These are phyloP conservation scores for Erebia aethiops DNA, from an alignment of 2,888 invertebrate species.

Conservation along the genomic window DNA sequence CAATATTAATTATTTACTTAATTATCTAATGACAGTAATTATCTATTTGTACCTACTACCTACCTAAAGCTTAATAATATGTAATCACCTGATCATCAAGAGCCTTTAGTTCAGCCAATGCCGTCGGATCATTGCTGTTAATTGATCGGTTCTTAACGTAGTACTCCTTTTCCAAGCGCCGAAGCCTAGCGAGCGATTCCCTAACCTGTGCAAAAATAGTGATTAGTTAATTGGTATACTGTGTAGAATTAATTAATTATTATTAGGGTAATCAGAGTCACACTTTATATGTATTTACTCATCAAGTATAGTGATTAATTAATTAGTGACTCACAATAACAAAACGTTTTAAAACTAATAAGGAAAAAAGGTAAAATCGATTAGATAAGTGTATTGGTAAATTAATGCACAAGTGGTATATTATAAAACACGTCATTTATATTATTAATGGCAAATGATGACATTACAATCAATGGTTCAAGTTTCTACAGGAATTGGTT, in stretches of 20 bases:
- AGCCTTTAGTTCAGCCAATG: conserved; percentile 86
- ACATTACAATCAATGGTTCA: background rate
- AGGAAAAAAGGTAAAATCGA: too few relatives aligned
- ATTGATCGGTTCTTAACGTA: conserved; percentile 92
- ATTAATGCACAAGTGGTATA: too few relatives aligned
- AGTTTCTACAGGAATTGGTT: too few relatives aligned
- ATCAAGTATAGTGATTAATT: too few relatives aligned
- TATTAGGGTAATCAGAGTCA: too few relatives aligned
- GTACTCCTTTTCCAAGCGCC: conserved; percentile 94
- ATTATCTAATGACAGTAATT: background rate
- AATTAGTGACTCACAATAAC: too few relatives aligned
- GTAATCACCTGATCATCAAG: conserved; percentile 85
- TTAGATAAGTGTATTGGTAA: too few relatives aligned
- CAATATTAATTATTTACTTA: background rate
- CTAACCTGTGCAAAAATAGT: conserved; percentile 68
- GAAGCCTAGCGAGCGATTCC: conserved; percentile 90
- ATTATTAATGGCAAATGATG: background rate
- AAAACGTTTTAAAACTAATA: too few relatives aligned
- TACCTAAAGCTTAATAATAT: background rate
- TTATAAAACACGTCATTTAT: background rate
- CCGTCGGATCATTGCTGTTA: conserved; percentile 81
- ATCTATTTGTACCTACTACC: too few relatives aligned
- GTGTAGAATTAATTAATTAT: too few relatives aligned
- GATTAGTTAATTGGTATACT: background rate
- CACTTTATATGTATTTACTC: too few relatives aligned